A percentile compares a stretch with the other conserved stretches of the same genome.
phyloP scores from a whole-genome alignment of 64 coral and sea anemone genomes.

The Stichodactyla mertensii region DNA sequence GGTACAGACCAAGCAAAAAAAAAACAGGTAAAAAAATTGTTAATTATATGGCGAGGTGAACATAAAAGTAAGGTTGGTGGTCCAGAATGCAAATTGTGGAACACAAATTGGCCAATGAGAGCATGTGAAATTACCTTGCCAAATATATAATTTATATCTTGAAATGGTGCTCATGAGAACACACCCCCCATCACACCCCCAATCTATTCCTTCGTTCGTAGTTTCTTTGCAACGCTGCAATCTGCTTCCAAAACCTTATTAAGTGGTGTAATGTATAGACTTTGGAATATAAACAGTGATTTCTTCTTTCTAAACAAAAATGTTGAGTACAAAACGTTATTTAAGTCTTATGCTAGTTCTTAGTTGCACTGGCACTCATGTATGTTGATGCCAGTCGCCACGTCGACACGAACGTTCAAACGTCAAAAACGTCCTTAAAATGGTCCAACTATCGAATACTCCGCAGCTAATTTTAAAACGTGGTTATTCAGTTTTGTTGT shows the following conservation, averaged over 20 bases:
- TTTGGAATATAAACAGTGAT: not conserved
- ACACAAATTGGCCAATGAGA: too few relatives aligned
- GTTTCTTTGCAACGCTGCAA: not conserved
- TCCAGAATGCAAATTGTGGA: too few relatives aligned
- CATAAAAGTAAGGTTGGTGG: too few relatives aligned
- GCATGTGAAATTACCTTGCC: too few relatives aligned
- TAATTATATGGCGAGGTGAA: too few relatives aligned
- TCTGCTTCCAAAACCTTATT: not conserved
- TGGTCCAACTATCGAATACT: not conserved
- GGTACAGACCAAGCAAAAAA: too few relatives aligned
- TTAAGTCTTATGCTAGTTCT: too few relatives aligned
- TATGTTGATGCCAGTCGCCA: not conserved
- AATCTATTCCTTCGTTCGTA: not conserved
- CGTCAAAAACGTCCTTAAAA: not conserved
- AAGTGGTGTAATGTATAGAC: too few relatives aligned
- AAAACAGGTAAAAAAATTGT: too few relatives aligned
- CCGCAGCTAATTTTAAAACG: not conserved
- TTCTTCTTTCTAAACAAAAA: not conserved
- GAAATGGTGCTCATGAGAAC: not conserved
- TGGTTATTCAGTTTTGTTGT: not conserved
- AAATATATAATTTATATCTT: not conserved
- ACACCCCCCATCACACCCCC: constrained; percentile 14
- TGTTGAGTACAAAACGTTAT: not conserved
- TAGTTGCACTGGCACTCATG: not conserved
- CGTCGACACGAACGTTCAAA: not conserved